These are phyloP conservation scores for Labeo calbasu DNA, from an alignment of 2,797 vertebrate species.

Conservation along the genomic window DNA sequence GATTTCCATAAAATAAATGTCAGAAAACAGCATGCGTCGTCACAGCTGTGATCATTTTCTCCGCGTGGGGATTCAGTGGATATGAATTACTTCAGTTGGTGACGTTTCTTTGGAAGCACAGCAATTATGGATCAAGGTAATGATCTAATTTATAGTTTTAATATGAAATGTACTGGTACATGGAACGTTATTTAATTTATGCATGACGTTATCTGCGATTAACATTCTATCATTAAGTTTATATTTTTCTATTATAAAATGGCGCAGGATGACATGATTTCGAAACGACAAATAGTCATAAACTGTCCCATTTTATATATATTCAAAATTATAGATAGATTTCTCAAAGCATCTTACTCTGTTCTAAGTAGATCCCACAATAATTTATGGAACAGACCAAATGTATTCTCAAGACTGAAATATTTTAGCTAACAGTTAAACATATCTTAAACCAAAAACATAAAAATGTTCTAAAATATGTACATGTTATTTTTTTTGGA, in stretches of 20 bases:
- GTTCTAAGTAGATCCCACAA: not conserved
- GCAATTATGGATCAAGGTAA: constrained; percentile 71
- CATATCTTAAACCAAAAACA: not conserved
- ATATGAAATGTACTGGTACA: not conserved
- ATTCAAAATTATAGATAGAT: no score
- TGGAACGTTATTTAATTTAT: not conserved
- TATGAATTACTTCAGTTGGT: not conserved
- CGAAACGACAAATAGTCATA: no score
- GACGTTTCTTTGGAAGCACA: not conserved
- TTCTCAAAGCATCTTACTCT: not conserved
- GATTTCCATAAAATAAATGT: not conserved
- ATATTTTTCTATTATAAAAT: not conserved
- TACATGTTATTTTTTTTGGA: not conserved
- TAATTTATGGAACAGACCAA: not conserved
- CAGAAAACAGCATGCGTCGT: not conserved
- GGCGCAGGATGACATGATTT: not conserved
- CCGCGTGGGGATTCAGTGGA: not conserved
- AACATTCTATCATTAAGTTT: not conserved
- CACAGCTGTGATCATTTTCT: not conserved
- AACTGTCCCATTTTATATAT: no score
- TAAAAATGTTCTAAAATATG: not conserved
- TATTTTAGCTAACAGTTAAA: not conserved
- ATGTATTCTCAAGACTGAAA: not conserved
- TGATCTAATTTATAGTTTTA: not conserved
- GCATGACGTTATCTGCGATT: not conserved